phyloP scores from a whole-genome alignment of 2,113 vertebrate genomes.

The Hydrolagus affinis region DNA sequence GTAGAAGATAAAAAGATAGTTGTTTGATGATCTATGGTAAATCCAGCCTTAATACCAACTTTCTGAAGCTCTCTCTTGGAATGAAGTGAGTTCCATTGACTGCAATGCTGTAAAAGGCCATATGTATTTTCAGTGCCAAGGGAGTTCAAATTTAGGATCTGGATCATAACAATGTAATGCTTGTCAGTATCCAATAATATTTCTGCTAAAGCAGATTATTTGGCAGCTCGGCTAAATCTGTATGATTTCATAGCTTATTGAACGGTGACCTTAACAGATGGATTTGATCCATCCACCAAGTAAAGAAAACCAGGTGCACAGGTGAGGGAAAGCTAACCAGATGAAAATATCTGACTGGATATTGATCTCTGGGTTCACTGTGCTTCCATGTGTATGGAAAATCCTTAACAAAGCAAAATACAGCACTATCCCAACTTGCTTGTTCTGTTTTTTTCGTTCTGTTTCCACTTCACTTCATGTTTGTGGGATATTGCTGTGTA shows the following conservation, averaged over 20 bases:
- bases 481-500: neutral
- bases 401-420: neutral
- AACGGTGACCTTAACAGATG: slow-evolving; percentile 19
- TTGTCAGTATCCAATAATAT: slow-evolving; percentile 29
- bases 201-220: slow-evolving; percentile 2
- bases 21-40: slow-evolving; percentile 20
- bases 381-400: neutral
- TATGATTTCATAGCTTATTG: slow-evolving; percentile 30
- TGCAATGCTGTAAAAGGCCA: neutral
- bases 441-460: neutral
- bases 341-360: slow-evolving; percentile 12
- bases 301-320: slow-evolving; percentile 2
- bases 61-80: neutral
- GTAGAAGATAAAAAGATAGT: slow-evolving; percentile 10
- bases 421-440: neutral
- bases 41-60: neutral
- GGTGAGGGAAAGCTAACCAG: slow-evolving; percentile 21
- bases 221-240: slow-evolving; percentile 20
- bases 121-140: neutral
- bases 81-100: neutral
- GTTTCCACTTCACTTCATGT: neutral
- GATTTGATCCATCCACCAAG: slow-evolving; percentile 28
- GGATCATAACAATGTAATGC: slow-evolving; percentile 25
- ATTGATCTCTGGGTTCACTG: neutral
- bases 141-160: neutral